Conservation (phyloP, 2,113 vertebrate species). For the Actenoides lindsayi region DNA sequence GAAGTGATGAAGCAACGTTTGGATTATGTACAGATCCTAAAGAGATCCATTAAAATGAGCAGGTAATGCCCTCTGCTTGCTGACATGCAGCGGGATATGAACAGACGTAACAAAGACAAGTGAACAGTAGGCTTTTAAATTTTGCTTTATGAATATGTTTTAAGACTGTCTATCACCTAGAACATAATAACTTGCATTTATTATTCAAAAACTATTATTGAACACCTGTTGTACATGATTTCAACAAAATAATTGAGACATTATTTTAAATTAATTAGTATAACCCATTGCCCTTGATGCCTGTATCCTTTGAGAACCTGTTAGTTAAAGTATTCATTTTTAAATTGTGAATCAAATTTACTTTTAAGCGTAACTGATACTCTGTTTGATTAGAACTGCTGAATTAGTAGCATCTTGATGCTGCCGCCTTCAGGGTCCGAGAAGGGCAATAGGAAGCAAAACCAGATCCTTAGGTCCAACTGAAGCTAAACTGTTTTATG, state of each 20-base stretch:
- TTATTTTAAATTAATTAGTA: not conserved
- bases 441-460: not conserved
- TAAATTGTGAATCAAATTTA: slow-evolving; percentile 1
- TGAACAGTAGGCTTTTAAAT: not conserved
- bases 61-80: not conserved
- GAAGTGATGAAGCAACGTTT: not conserved
- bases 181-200: not conserved
- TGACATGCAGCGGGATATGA: not conserved
- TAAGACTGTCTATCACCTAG: not conserved
- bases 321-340: not conserved
- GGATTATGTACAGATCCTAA: not conserved
- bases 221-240: not conserved
- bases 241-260: not conserved
- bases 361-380: not conserved
- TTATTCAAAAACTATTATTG: not conserved
- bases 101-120: not conserved
- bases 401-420: slow-evolving; percentile 20
- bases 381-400: not conserved
- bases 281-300: not conserved
- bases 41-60: not conserved
- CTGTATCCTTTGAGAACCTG: not conserved
- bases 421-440: slow-evolving; percentile 32
- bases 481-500: not conserved
- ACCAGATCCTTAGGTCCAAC: not conserved
- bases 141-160: not conserved